Evolutionary conservation across 1,140 invertebrate genomes (phyloP).

Genomic region (Drosophila simulans): DNA sequence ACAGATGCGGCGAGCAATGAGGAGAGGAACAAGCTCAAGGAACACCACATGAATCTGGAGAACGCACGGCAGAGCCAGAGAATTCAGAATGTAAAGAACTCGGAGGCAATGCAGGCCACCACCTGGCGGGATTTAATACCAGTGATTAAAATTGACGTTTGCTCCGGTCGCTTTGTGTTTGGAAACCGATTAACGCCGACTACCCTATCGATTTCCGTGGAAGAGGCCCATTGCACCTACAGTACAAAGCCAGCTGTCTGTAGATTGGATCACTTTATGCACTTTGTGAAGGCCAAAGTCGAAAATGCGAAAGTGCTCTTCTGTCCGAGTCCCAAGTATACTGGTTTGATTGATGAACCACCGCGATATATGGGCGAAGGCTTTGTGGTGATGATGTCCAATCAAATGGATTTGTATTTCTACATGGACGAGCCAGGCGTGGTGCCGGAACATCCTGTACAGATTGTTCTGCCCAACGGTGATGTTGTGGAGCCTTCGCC

Average conservation of each 20-base stretch:
- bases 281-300: constrained; percentile 96
- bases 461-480: constrained; percentile 95
- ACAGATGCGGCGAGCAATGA: constrained; percentile 70
- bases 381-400: constrained; percentile 98
- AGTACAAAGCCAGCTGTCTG: constrained; percentile 97
- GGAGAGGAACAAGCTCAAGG: constrained; percentile 83
- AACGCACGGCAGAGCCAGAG: constrained; percentile 87
- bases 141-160: constrained; percentile 97
- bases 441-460: constrained; percentile 95
- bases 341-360: constrained; percentile 96
- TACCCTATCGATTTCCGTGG: constrained; percentile 95
- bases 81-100: constrained; percentile 86
- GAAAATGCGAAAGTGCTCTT: constrained; percentile 98
- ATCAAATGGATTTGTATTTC: constrained; percentile 97
- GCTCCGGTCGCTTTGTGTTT: constrained; percentile 96
- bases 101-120: constrained; percentile 91
- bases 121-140: constrained; percentile 98
- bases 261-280: constrained; percentile 97
- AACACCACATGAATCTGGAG: constrained; percentile 87
- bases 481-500: constrained; percentile 96
- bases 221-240: constrained; percentile 97
- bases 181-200: constrained; percentile 98
- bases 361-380: constrained; percentile 97
- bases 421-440: constrained; percentile 97
- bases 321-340: constrained; percentile 97